These are phyloP conservation scores for Dryocosmus kuriphilus DNA, from an alignment of 2,888 invertebrate genomes.

Conservation along the genomic window DNA sequence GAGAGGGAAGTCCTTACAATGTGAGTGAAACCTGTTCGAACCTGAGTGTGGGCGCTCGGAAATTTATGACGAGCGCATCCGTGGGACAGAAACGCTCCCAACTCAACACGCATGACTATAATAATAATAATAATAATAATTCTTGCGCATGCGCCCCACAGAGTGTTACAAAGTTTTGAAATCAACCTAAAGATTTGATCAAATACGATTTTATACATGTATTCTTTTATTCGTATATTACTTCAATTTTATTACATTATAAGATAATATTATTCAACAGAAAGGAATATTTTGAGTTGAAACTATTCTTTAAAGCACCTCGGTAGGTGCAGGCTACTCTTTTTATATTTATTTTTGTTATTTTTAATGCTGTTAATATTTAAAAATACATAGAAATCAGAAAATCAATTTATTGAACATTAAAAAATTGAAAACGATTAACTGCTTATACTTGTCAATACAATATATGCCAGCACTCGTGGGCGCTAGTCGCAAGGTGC, in stretches of 20 bases:
- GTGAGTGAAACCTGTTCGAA: slow-evolving; percentile 12
- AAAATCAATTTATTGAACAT: neutral
- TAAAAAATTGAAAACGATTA: neutral
- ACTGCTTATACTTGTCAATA: neutral
- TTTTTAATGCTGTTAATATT: neutral
- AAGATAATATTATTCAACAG: no score
- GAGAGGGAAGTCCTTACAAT: slow-evolving; percentile 16
- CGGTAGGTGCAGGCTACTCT: neutral
- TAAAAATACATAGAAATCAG: neutral
- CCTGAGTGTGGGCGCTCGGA: slow-evolving; percentile 11
- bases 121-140: no score
- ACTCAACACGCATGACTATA: neutral
- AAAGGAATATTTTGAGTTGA: no score
- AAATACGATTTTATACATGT: no score
- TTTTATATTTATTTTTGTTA: neutral
- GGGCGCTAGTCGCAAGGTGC: neutral
- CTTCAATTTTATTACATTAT: no score
- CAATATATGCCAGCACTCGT: neutral
- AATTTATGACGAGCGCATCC: slow-evolving; percentile 9
- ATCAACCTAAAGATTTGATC: neutral
- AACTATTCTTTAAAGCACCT: no score
- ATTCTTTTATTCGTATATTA: no score
- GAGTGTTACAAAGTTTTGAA: neutral
- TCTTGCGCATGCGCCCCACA: neutral
- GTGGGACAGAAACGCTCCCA: slow-evolving; percentile 3